These are phyloP conservation scores for Drosophila subsilvestris DNA, from an alignment of 2,888 invertebrate genomes.

Conservation along the genomic window DNA sequence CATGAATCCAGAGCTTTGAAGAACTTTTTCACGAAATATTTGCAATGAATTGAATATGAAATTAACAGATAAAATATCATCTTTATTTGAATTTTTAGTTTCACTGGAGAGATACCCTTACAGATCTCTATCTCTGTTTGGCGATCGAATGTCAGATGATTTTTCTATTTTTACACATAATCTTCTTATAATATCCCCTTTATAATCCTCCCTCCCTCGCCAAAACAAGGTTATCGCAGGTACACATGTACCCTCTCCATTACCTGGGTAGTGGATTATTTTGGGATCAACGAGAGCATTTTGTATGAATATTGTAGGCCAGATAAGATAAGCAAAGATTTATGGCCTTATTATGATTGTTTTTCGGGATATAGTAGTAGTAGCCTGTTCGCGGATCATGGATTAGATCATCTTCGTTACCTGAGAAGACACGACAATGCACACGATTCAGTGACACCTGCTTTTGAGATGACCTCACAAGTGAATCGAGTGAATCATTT, in stretches of 20 bases:
- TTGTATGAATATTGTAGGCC: background rate
- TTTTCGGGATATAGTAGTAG: background rate
- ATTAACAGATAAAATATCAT: background rate
- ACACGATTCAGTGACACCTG: constrained; percentile 18
- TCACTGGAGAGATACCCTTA: too few relatives aligned
- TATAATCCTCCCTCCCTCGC: background rate
- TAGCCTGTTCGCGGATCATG: constrained; percentile 8
- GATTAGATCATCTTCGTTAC: constrained; percentile 12
- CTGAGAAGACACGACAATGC: constrained; percentile 19
- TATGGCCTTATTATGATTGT: background rate
- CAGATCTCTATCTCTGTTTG: background rate
- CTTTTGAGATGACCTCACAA: constrained; percentile 25
- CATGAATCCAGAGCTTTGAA: constrained; percentile 13
- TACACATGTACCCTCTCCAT: constrained; percentile 3
- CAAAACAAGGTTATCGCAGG: background rate
- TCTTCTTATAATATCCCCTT: background rate
- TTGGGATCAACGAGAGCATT: background rate
- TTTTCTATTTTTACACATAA: background rate
- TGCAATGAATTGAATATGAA: constrained; percentile 8
- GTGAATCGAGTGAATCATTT: constrained; percentile 16
- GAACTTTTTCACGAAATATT: constrained; percentile 14
- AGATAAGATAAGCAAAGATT: constrained; percentile 31
- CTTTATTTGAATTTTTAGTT: background rate
- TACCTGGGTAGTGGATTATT: constrained; percentile 15
- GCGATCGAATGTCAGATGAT: background rate